A percentile compares a stretch with the other conserved stretches of the same genome.
These are phyloP conservation scores for Cryptomyrus ogoouensis DNA, from an alignment of 2,113 vertebrate genomes.

Conservation along the genomic window DNA sequence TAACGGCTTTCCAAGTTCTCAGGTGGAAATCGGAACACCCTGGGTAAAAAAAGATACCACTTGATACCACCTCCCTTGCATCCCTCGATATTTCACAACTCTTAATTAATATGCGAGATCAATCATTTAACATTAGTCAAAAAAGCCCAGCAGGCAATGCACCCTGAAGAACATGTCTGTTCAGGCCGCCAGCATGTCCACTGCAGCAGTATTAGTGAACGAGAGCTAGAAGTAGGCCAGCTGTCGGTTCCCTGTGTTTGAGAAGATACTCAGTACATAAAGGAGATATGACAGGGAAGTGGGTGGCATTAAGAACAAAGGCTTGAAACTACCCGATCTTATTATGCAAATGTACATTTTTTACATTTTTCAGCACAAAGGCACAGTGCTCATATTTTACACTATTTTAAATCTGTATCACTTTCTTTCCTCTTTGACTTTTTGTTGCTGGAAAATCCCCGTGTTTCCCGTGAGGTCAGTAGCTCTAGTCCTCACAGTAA, in stretches of 20 bases:
- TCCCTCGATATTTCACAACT: background rate
- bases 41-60: background rate
- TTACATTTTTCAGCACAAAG: background rate
- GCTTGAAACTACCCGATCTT: background rate
- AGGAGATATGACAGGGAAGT: background rate
- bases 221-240: background rate
- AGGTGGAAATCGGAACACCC: background rate
- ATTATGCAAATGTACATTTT: background rate
- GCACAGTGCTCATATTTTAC: background rate
- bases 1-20: background rate
- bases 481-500: background rate
- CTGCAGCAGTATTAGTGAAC: background rate
- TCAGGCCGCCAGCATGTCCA: background rate
- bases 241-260: background rate
- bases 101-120: background rate
- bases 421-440: background rate
- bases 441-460: background rate
- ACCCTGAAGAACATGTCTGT: background rate
- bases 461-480: background rate
- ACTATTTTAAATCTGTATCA: background rate
- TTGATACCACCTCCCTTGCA: background rate
- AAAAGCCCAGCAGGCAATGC: background rate
- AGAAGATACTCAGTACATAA: background rate
- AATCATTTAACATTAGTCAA: background rate
- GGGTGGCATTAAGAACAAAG: background rate